These are phyloP conservation scores for Pelobates fuscus DNA, from an alignment of 2,113 vertebrate species.

Conservation along the genomic window DNA sequence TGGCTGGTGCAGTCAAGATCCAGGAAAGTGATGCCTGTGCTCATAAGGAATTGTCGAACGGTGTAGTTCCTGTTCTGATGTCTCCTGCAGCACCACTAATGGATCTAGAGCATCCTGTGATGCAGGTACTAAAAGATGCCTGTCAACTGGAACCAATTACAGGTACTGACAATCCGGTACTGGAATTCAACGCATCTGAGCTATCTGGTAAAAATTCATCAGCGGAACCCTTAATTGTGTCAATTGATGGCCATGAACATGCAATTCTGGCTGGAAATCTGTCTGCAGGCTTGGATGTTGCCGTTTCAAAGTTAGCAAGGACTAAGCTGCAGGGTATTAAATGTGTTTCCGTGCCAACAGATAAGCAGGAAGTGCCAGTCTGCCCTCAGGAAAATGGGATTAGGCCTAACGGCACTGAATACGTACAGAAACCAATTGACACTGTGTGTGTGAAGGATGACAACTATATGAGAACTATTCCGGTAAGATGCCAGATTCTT, in stretches of 20 bases:
- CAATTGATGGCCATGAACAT: conserved; percentile 9
- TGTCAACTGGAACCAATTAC: conserved; percentile 10
- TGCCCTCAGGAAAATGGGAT: conserved; percentile 47
- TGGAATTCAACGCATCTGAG: conserved; percentile 11
- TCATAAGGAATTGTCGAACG: conserved; percentile 19
- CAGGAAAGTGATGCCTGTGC: conserved; percentile 29
- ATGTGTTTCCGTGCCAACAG: conserved; percentile 44
- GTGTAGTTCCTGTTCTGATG: conserved; percentile 20
- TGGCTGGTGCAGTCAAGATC: conserved; percentile 29
- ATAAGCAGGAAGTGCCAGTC: conserved; percentile 47
- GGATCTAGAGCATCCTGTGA: conserved; percentile 1
- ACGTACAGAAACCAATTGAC: conserved; percentile 2
- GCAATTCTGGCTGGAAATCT: not conserved
- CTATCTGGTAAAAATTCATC: conserved; percentile 7
- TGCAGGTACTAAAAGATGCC: conserved; percentile 8
- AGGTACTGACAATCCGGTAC: not conserved
- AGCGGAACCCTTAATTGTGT: not conserved
- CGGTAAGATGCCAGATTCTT: conserved; percentile 19
- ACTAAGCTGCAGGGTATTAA: conserved; percentile 47
- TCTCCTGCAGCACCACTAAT: conserved; percentile 10
- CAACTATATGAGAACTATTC: not conserved
- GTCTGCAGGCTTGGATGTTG: conserved; percentile 16
- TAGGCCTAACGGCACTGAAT: conserved; percentile 25
- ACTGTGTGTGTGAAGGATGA: conserved; percentile 32
- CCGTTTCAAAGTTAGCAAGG: conserved; percentile 28